phyloP scores from a whole-genome alignment of 2,888 invertebrate genomes.

The Hololepta plana region DNA sequence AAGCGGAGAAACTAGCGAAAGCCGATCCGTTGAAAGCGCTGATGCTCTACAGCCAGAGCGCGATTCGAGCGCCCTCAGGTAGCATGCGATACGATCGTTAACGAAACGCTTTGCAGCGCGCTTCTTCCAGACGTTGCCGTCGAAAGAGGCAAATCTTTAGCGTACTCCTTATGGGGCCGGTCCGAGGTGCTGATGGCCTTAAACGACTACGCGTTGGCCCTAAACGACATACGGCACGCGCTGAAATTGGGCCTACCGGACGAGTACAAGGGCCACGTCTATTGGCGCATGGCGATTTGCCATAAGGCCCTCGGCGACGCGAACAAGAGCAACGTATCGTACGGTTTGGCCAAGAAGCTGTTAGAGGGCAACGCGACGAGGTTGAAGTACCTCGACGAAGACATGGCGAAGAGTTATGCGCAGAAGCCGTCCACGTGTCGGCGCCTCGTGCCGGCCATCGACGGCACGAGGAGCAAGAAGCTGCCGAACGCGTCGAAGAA shows the following conservation, averaged over 20 bases:
- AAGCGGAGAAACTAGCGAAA: slow-evolving; percentile 39
- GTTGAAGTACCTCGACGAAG: slow-evolving; percentile 26
- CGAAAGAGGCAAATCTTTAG: slow-evolving; percentile 44
- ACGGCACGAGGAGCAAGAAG: slow-evolving; percentile 7
- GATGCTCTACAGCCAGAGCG: slow-evolving; percentile 48
- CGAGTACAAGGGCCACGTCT: slow-evolving; percentile 44
- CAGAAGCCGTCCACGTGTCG: too few relatives aligned
- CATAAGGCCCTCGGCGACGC: slow-evolving; percentile 41
- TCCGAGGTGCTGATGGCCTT: slow-evolving; percentile 42
- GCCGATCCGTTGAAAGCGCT: slow-evolving; percentile 40
- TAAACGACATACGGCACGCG: slow-evolving; percentile 50
- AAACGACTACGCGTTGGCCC: slow-evolving; percentile 37
- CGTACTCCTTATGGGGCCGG: slow-evolving; percentile 46
- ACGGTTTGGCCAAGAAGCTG: slow-evolving; percentile 42
- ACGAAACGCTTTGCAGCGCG: too few relatives aligned
- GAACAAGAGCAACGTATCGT: slow-evolving; percentile 44
- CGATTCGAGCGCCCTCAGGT: slow-evolving; percentile 57
- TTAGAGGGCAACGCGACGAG: slow-evolving; percentile 29
- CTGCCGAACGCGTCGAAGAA: slow-evolving; percentile 40
- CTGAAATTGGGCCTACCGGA: slow-evolving; percentile 42
- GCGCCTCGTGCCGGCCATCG: slow-evolving; percentile 10
- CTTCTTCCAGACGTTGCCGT: too few relatives aligned
- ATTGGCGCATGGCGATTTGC: slow-evolving; percentile 50
- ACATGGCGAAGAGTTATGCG: too few relatives aligned
- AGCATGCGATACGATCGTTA: too few relatives aligned